phyloP scores from a whole-genome alignment of 2,797 vertebrate genomes.

The Mus caroli region DNA sequence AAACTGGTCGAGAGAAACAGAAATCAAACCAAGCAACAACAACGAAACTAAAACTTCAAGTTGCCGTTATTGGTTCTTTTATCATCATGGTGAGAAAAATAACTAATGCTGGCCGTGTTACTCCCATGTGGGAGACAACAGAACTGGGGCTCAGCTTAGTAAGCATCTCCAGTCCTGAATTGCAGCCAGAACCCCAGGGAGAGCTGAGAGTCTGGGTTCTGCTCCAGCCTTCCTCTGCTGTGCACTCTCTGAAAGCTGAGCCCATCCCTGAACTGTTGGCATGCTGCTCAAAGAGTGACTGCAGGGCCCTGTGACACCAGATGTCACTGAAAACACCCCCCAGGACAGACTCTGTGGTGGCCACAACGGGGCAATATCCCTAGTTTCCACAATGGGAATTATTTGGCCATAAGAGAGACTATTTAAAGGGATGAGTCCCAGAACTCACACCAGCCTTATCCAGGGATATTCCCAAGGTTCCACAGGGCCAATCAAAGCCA shows the following conservation, averaged over 20 bases:
- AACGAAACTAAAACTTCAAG: neutral
- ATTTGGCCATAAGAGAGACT: fast-evolving
- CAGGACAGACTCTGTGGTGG: neutral
- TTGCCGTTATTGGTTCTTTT: neutral
- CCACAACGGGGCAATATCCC: neutral
- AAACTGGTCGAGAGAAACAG: neutral
- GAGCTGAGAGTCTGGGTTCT: neutral
- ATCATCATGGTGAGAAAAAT: neutral
- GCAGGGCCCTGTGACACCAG: neutral
- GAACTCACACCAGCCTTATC: neutral
- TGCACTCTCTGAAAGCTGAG: neutral
- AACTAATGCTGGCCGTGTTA: neutral
- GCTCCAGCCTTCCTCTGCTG: neutral
- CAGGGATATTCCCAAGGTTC: neutral
- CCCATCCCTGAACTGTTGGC: too few species aligned
- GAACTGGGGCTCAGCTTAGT: neutral
- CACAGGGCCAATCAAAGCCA: neutral
- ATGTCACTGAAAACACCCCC: neutral
- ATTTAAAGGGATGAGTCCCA: neutral
- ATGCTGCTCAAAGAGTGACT: neutral
- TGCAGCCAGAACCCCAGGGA: neutral
- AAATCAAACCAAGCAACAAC: neutral
- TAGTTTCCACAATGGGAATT: neutral
- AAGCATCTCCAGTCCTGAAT: neutral
- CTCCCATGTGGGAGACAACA: neutral